These are phyloP conservation scores for Phainopepla nitens DNA, from an alignment of 2,113 vertebrate species.

Conservation along the genomic window DNA sequence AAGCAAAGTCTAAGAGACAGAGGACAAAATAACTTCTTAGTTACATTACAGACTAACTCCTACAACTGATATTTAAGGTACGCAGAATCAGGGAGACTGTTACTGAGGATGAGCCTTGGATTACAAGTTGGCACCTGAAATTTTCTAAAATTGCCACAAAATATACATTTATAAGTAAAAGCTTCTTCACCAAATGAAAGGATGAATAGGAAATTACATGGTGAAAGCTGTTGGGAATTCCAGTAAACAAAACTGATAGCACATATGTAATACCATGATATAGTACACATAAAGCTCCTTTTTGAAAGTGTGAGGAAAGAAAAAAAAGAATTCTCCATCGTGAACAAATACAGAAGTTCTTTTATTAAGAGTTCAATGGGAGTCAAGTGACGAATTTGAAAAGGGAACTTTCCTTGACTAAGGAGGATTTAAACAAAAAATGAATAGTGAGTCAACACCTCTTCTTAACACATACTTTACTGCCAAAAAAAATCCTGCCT, in stretches of 20 bases:
- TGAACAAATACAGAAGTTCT: background rate
- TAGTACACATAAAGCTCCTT: background rate
- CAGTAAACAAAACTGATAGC: background rate
- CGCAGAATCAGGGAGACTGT: background rate
- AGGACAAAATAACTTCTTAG: background rate
- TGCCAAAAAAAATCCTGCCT: background rate
- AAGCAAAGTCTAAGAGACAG: background rate
- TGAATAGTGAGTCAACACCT: background rate
- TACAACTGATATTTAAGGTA: background rate
- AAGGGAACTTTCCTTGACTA: background rate
- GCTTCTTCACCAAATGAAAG: background rate
- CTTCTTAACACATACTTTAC: background rate
- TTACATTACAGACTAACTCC: background rate
- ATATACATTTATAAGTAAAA: background rate
- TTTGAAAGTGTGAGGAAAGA: background rate
- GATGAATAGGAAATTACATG: background rate
- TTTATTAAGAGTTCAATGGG: background rate
- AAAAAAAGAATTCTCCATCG: background rate
- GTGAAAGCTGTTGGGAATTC: background rate
- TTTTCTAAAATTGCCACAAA: background rate
- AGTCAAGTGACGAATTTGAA: conserved; percentile 4
- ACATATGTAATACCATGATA: background rate
- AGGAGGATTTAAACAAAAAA: conserved; percentile 24
- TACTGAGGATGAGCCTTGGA: background rate
- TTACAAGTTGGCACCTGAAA: background rate